phyloP scores from a whole-genome alignment of 2,888 invertebrate genomes.

The Ametastegia equiseti region DNA sequence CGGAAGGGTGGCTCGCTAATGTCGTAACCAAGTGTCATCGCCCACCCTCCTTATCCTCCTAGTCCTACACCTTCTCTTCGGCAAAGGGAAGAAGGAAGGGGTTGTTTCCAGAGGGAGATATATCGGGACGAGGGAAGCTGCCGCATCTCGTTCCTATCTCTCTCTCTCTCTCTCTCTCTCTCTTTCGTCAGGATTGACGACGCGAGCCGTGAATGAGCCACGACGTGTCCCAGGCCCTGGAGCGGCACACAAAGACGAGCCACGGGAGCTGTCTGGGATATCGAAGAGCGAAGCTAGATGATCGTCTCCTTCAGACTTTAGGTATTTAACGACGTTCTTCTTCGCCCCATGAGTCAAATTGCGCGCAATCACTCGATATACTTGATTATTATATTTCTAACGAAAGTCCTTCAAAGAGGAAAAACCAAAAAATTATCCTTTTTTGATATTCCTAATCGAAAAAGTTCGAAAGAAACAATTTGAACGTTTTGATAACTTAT shows the following conservation, averaged over 20 bases:
- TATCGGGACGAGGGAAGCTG: conserved; percentile 11
- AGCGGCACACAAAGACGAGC: conserved; percentile 7
- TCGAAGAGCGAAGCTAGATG: conserved; percentile 40
- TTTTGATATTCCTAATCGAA: too few relatives aligned
- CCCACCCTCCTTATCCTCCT: conserved; percentile 59
- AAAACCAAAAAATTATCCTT: background rate
- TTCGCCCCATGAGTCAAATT: conserved; percentile 21
- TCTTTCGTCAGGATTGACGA: conserved; percentile 50
- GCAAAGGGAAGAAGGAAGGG: conserved; percentile 5
- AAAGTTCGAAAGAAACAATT: too few relatives aligned
- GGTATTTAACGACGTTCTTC: conserved; percentile 32
- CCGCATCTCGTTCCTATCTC: conserved; percentile 49
- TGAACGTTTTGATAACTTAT: too few relatives aligned
- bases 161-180: conserved; percentile 52
- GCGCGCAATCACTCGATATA: background rate
- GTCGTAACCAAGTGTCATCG: conserved; percentile 70
- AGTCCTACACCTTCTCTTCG: conserved; percentile 36
- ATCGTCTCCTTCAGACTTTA: conserved; percentile 30
- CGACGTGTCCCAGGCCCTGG: conserved; percentile 24
- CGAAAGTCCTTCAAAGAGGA: background rate
- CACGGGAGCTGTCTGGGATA: conserved; percentile 40
- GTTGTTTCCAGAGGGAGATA: conserved; percentile 34
- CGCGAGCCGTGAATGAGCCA: conserved; percentile 41
- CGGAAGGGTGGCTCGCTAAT: conserved; percentile 67
- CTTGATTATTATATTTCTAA: background rate